Evolutionary conservation across 1,140 invertebrate species (phyloP), one percentile per base, ranked within the genome.

Genomic region (Pseudomyrmex concolor): DNA sequence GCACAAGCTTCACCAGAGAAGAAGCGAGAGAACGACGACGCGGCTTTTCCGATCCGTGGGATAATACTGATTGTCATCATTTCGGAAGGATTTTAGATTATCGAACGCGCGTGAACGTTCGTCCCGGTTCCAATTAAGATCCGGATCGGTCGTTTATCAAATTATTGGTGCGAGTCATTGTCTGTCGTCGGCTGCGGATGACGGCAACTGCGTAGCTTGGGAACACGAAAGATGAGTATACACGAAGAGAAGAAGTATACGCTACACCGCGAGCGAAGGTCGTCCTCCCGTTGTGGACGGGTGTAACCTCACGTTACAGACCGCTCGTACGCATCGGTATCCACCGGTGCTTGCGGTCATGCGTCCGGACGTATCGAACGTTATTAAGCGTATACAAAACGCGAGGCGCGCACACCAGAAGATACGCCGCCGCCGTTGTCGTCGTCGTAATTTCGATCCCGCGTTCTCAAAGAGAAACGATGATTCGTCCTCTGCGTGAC

Each of bases 191-290:
- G 2, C 54, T 70, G 73, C 84, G 84, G 84, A 89, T 90, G 34
- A 34, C 87, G 90, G 84, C 88, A 87, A 91, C 78, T 82, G 71
- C 76, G 84, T 80, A 80, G 54, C 81, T 34, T 90, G 89, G 83
- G 84, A 82, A 88, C 84, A 84, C 85, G 86, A 89, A 90, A 86
- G 84, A 88, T 89, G 83, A 84, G 59, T 13, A 60, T 63, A 15
- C 64, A 70, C 60, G 50, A 70, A n/a, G 50, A 50, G 70, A 82
- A 67, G 64, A 82, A 67, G 66, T 70, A 48, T 62, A 84, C 62
- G 51, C 54, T 85, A 78, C 57, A 87, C 74, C 67, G 62, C 81
- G 72, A 45, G 67, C 83, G 83, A 88, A 88, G 86, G 83, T 87
- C 86, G 84, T 73, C 87, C 68, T 34, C 22, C 13, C 54, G 76